phyloP scores from a whole-genome alignment of 2,113 vertebrate species.

The Telmatochromis sp. region DNA sequence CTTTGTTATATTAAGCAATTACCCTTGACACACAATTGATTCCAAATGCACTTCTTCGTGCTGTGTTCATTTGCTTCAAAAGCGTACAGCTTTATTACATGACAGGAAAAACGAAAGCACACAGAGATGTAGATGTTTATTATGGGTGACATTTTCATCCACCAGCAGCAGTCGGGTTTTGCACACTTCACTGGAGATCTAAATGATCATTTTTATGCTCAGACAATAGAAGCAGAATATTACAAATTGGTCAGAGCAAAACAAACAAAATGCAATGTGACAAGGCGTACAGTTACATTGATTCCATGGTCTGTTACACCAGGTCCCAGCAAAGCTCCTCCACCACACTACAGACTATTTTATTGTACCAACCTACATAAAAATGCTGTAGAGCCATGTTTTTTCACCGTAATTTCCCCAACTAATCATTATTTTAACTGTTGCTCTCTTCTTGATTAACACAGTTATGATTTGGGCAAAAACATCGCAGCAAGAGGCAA shows the following conservation, averaged over 20 bases:
- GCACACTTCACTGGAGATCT: slow-evolving; percentile 21
- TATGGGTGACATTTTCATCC: slow-evolving; percentile 32
- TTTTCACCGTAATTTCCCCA: not conserved
- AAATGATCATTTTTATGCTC: slow-evolving; percentile 41
- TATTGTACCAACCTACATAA: not conserved
- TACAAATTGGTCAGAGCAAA: slow-evolving; percentile 47
- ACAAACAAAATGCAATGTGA: slow-evolving; percentile 45
- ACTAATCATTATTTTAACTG: not conserved
- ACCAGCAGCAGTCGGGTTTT: slow-evolving; percentile 19
- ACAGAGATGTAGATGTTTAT: slow-evolving; percentile 26
- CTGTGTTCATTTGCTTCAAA: not conserved
- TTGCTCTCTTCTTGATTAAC: not conserved
- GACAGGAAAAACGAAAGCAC: not conserved
- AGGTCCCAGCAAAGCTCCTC: not conserved
- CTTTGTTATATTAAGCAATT: not conserved
- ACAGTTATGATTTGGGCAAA: not conserved
- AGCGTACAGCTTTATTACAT: not conserved
- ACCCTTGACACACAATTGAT: not conserved
- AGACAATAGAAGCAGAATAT: slow-evolving; percentile 36
- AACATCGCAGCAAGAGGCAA: not conserved
- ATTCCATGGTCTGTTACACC: slow-evolving; percentile 41
- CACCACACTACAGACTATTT: not conserved
- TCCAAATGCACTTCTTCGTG: not conserved
- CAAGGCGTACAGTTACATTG: slow-evolving; percentile 27
- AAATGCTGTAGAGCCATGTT: not conserved